phyloP scores from a whole-genome alignment of 1,140 invertebrate genomes.

The Aphaenogaster floridana region DNA sequence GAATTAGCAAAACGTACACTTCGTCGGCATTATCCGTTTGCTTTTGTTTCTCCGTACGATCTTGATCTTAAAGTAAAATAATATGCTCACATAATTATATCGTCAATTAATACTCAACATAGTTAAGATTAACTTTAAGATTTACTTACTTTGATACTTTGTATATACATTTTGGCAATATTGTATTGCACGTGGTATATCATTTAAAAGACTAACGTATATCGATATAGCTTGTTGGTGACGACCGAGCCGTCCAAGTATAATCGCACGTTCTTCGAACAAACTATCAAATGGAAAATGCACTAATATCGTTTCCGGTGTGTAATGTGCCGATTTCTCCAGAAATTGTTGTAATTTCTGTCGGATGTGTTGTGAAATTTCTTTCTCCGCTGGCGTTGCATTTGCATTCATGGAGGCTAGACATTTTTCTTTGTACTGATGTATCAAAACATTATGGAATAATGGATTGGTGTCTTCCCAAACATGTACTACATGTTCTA shows the following conservation, averaged over 20 bases:
- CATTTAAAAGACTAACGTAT: constrained; percentile 94
- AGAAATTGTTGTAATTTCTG: constrained; percentile 95
- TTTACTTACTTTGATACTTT: constrained; percentile 81
- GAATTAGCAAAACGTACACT: constrained; percentile 90
- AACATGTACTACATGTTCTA: constrained; percentile 96
- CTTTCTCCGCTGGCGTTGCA: constrained; percentile 88
- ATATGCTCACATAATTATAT: constrained; percentile 11
- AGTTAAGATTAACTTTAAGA: neutral
- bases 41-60: constrained; percentile 79
- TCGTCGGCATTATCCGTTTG: constrained; percentile 87
- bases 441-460: constrained; percentile 96
- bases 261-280: constrained; percentile 97
- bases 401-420: constrained; percentile 87
- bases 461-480: constrained; percentile 95
- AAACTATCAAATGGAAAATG: constrained; percentile 95
- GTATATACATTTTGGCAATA: constrained; percentile 93
- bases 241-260: constrained; percentile 94
- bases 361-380: constrained; percentile 89
- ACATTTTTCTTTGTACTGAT: constrained; percentile 93
- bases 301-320: constrained; percentile 94
- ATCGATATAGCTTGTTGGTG: constrained; percentile 97
- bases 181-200: constrained; percentile 93
- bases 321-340: constrained; percentile 93
- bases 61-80: constrained; percentile 73
- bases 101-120: neutral